Evolutionary conservation across 2,797 vertebrate species (phyloP), one percentile per base, ranked within the genome.

Genomic region (Coreius guichenoti): DNA sequence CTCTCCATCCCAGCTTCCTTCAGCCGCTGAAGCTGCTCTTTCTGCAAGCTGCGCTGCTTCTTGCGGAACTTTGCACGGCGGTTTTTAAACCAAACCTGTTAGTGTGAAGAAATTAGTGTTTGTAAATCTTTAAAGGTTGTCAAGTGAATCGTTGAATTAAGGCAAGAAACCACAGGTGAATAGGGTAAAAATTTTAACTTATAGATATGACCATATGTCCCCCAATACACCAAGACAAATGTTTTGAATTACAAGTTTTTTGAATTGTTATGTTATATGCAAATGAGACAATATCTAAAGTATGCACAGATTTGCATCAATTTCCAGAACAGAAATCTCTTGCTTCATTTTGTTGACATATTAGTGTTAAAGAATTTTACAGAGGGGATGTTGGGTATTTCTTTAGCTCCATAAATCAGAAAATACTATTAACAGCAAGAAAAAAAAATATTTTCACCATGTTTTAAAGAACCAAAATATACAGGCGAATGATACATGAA

Each of bases 21-120:
- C 93, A 98, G 97, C 88, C 97, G 99, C 95, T 99, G 98, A 69
- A 99, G 95, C 94, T 99, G 98, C 91, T 99, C 98, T 76, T 99
- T 99, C 93, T 99, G 98, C 84, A 99, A 95, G 90, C 98, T 99
- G 75, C 98, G 97, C 88, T 99, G 98, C 95, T 99, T 99, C 95
- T 99, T 99, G 43, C 98, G 97, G 87, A 99, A 99, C 90, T 99
- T 99, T 83, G 98, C 98, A 75, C 98, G 93, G 12, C 98, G 95
- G 91, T 99, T 99, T 94, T 99, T 99, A 94, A 99, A 99, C 98
- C 98, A 99, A 56, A 99, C 98, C 98, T 99, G 90, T 82, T 29
- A 89, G 11, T 58, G 11, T 61, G 29, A 75, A 72, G 13, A 56
- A 26, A 80, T 61, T 31, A 23, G 26, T n/a, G 8, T 51, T 45